Percentiles rank a stretch among this genome's conserved stretches.
Conservation (phyloP, 2,888 invertebrate species). For the Nomada ferruginata region DNA sequence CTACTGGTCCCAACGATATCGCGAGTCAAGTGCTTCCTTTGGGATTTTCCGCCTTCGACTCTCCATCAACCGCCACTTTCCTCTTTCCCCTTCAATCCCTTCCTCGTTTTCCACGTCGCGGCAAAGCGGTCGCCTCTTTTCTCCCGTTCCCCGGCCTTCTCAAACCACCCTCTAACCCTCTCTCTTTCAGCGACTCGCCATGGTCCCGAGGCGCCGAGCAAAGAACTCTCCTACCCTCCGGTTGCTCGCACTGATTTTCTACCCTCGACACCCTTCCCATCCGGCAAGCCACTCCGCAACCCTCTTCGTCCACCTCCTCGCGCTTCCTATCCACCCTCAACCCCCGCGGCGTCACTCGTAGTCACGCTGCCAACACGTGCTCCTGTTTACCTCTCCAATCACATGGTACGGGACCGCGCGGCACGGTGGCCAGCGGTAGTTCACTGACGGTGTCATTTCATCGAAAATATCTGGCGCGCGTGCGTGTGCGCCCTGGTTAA, state of each 20-base stretch:
- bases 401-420: constrained; percentile 67
- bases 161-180: constrained; percentile 45
- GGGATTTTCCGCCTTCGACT: constrained; percentile 77
- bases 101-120: constrained; percentile 19
- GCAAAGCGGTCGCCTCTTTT: constrained; percentile 16
- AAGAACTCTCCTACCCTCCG: constrained; percentile 74
- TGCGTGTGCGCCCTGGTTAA: constrained; percentile 50
- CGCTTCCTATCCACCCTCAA: constrained; percentile 57
- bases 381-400: constrained; percentile 81
- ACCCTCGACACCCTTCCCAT: constrained; percentile 68
- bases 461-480: constrained; percentile 46
- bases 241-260: constrained; percentile 75
- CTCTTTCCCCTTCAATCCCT: constrained; percentile 33
- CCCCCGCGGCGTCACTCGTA: constrained; percentile 67
- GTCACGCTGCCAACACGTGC: constrained; percentile 82
- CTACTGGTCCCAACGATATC: constrained; percentile 80
- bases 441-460: constrained; percentile 53
- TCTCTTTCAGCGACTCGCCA: constrained; percentile 59
- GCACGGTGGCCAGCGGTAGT: constrained; percentile 25
- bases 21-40: constrained; percentile 81
- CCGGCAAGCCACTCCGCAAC: constrained; percentile 42
- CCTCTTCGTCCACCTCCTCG: constrained; percentile 41
- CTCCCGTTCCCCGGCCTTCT: constrained; percentile 1
- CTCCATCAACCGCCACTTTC: constrained; percentile 59
- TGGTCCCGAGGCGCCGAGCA: constrained; percentile 72